Base-by-base conservation (phyloP, 2,888 invertebrate species). In the Dinocampus coccinellae region DNA sequence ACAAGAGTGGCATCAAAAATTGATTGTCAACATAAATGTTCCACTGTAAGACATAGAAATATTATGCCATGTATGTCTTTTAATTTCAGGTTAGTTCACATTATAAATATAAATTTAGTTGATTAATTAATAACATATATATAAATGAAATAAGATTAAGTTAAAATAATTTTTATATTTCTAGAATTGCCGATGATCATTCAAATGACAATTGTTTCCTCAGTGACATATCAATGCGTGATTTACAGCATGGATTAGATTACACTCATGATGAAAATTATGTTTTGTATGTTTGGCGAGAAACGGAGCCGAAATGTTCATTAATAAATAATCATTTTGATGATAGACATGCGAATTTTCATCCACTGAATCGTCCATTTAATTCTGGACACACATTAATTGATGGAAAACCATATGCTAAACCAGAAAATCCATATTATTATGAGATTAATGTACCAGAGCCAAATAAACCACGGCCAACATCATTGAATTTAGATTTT, bases 201-300 rank as follows among this genome's bases (percentile, higher is more conserved):
- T 84, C 82, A 0, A 79, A 78, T 0, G 90, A 91, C 72, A 95
- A 94, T 83, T 95, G 95, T 78, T 90, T 93, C 47, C 89, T 95
- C 66, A 94, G 95, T 0, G 95, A 95, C 82, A 91, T 95, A 16
- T 91, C 93, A 57, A 92, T 93, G 80, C 92, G 93, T 79, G 95
- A 95, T 83, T 88, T 94, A 0, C 91, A 94, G 79, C 90, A 91
- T 7, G 92, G 93, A 70, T 90, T 93, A 0, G 95, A 95, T 83
- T 95, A 94, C 78, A 89, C 90, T 0, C 91, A 91, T 69, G 93
- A 94, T 42, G 87, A 89, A 0, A 91, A 93, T 71, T 92, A 92
- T 77, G 92, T 93, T 90, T 87, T 94, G 29, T 95, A 94, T 78
- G 92, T 94, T 0, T 95, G 94, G 91, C 94, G 95, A 81, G 91